Evolutionary conservation across 37 sponge, comb jelly and placozoan genomes (phyloP).

Genomic region (Geodia barretti): DNA sequence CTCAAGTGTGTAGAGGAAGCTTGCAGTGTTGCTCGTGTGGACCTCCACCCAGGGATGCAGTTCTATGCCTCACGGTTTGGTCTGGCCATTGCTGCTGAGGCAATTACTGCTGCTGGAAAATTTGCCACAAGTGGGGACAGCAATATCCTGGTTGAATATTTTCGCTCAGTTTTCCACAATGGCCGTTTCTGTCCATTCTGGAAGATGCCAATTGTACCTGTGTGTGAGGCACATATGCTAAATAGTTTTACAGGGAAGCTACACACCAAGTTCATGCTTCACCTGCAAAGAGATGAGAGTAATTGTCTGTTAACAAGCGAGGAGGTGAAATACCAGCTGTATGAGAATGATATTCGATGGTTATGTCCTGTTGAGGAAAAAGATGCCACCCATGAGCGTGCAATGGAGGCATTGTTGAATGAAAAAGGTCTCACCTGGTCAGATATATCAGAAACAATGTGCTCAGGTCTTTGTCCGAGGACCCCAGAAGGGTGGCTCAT

Average conservation of each 20-base stretch:
- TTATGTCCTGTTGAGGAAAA: constrained; percentile 21
- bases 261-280: constrained; percentile 40
- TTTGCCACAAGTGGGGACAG: constrained; percentile 17
- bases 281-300: not conserved
- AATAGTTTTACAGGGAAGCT: constrained; percentile 25
- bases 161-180: constrained; percentile 12
- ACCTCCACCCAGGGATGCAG: constrained; percentile 72
- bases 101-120: not conserved
- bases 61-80: constrained; percentile 45
- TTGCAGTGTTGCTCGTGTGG: constrained; percentile 3
- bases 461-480: constrained; percentile 19
- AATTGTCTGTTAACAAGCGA: constrained; percentile 5
- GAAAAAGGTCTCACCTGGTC: constrained; percentile 57
- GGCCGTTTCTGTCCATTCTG: constrained; percentile 64
- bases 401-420: constrained; percentile 36
- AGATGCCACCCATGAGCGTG: constrained; percentile 10
- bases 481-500: constrained; percentile 70
- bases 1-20: constrained; percentile 2
- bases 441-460: constrained; percentile 45
- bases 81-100: not conserved
- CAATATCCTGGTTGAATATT: not conserved
- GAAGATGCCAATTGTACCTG: constrained; percentile 52
- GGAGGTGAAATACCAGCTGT: constrained; percentile 72
- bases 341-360: constrained; percentile 67
- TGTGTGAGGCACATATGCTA: constrained; percentile 62